Evolutionary conservation across 2,113 vertebrate species (phyloP).

Genomic region (Trogon melanurus): DNA sequence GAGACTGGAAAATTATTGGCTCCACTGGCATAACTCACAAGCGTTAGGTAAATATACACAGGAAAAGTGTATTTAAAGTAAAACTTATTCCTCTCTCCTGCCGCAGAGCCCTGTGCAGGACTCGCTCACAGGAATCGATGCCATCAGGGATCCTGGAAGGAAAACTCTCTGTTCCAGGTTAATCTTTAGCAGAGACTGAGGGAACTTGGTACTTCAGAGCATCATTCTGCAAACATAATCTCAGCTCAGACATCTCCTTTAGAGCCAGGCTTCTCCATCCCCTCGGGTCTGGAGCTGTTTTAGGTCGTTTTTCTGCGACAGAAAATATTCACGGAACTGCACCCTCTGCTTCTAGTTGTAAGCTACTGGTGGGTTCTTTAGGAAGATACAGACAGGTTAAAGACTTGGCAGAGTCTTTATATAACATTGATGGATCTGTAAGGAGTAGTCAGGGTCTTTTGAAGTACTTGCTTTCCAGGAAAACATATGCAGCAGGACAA

Average conservation of each 20-base stretch:
- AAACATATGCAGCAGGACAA: not conserved
- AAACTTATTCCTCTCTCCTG: not conserved
- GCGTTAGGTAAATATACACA: not conserved
- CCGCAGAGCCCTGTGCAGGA: not conserved
- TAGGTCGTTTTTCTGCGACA: not conserved
- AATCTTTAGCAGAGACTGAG: not conserved
- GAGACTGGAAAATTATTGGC: not conserved
- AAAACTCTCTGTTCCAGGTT: not conserved
- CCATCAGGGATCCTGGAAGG: not conserved
- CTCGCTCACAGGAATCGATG: not conserved
- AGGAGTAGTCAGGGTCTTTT: not conserved
- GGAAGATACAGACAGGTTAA: not conserved
- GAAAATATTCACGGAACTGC: not conserved
- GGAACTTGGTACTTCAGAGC: not conserved
- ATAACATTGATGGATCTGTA: not conserved
- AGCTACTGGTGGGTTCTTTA: not conserved
- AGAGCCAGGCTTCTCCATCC: not conserved
- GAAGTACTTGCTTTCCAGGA: not conserved
- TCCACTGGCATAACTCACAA: not conserved
- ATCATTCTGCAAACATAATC: accelerated
- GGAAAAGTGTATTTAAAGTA: not conserved
- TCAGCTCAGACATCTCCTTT: not conserved
- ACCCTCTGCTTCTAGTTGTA: not conserved
- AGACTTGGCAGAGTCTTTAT: not conserved
- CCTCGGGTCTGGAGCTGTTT: not conserved